A percentile compares a stretch with the other conserved stretches of the same genome.
These are phyloP conservation scores for Notamacropus eugenii DNA, from an alignment of 2,797 vertebrate species.

Conservation along the genomic window DNA sequence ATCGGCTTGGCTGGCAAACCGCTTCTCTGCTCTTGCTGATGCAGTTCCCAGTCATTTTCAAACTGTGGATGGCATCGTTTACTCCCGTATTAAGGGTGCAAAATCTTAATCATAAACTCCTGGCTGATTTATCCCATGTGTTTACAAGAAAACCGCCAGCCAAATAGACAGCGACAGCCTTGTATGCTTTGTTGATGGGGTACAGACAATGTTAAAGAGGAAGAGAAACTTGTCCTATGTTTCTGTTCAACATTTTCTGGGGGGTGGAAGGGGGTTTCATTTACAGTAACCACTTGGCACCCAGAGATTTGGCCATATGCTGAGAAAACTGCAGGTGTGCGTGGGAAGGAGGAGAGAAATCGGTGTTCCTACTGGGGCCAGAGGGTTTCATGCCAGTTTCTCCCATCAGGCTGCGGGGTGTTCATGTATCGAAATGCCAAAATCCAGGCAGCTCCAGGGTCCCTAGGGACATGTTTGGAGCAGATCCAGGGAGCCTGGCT, in stretches of 20 bases:
- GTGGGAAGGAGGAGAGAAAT: background rate
- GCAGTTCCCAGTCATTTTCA: constrained; percentile 55
- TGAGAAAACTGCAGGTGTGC: background rate
- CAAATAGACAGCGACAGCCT: background rate
- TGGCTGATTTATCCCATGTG: background rate
- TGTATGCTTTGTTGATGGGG: background rate
- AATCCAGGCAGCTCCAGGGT: background rate
- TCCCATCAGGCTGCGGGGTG: background rate
- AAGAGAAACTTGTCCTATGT: background rate
- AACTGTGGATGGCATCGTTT: constrained; percentile 36
- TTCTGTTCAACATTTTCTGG: background rate
- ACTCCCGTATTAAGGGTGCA: constrained; percentile 54
- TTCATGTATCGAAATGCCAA: background rate
- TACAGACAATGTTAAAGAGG: background rate
- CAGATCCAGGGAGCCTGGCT: background rate
- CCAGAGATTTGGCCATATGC: background rate
- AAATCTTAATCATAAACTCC: background rate
- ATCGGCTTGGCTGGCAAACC: constrained; percentile 77
- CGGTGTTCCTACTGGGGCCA: background rate
- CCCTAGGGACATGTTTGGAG: background rate
- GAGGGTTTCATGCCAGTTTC: background rate
- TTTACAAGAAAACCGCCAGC: background rate
- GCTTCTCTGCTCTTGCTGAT: constrained; percentile 76
- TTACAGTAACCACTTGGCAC: background rate
- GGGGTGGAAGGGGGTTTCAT: background rate